phyloP scores from a whole-genome alignment of 2,113 vertebrate species.

The Aegotheles bennettii region DNA sequence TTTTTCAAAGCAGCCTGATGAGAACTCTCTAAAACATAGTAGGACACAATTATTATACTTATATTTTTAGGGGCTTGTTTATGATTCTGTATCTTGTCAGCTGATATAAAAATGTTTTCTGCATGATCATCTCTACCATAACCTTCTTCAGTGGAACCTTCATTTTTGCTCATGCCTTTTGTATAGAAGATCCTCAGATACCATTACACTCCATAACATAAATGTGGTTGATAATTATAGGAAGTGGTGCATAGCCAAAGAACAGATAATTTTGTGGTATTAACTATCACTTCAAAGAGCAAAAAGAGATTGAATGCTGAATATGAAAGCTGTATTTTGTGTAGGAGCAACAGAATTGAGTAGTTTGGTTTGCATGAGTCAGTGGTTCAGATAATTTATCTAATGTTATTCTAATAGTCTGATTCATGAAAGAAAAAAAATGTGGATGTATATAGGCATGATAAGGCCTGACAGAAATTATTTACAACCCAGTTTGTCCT shows the following conservation, averaged over 20 bases:
- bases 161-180: not conserved
- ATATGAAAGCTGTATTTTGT: not conserved
- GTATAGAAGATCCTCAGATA: not conserved
- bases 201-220: not conserved
- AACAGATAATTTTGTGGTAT: not conserved
- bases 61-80: not conserved
- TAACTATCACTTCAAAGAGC: not conserved
- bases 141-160: not conserved
- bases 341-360: not conserved
- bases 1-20: not conserved
- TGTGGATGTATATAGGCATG: not conserved
- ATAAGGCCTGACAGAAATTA: conserved; percentile 14
- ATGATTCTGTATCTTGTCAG: not conserved
- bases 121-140: not conserved
- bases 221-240: not conserved
- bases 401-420: conserved; percentile 21
- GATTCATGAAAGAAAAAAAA: conserved; percentile 7
- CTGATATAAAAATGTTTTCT: not conserved
- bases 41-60: not conserved
- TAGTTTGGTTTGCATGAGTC: conserved; percentile 16
- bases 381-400: conserved; percentile 27
- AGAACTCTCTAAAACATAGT: not conserved
- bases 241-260: not conserved
- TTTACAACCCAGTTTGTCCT: not conserved
- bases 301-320: not conserved